Conservation (phyloP, 2,113 vertebrate species). For the Ictalurus furcatus region DNA sequence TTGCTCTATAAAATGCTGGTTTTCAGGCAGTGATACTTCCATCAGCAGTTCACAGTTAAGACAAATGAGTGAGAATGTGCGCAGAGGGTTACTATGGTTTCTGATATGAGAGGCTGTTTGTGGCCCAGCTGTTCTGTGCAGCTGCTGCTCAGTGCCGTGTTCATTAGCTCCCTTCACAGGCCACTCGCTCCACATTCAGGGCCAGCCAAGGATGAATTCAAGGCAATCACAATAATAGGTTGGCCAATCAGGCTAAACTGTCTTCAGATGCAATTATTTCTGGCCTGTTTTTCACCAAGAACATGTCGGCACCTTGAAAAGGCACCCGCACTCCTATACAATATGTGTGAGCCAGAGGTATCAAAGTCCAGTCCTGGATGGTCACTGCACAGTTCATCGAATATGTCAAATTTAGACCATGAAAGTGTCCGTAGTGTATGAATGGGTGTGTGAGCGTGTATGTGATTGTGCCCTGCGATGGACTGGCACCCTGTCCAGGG, state of each 20-base stretch:
- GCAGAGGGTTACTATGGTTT: conserved; percentile 45
- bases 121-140: conserved; percentile 55
- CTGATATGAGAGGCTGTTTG: conserved; percentile 46
- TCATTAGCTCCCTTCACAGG: conserved; percentile 48
- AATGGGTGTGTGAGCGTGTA: too few species aligned
- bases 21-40: conserved; percentile 24
- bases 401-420: neutral
- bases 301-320: conserved; percentile 35
- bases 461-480: too few species aligned
- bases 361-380: neutral
- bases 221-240: conserved; percentile 50
- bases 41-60: conserved; percentile 32
- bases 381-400: neutral
- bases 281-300: conserved; percentile 42
- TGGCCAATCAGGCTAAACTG: conserved; percentile 49
- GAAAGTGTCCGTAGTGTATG: too few species aligned
- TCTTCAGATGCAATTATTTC: conserved; percentile 51
- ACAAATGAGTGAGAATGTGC: conserved; percentile 28
- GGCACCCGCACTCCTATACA: neutral
- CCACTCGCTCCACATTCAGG: conserved; percentile 45
- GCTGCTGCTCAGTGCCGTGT: conserved; percentile 42
- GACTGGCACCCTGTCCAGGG: too few species aligned
- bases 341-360: neutral
- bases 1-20: neutral
- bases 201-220: conserved; percentile 51